Conservation (phyloP, 2,797 vertebrate genomes). For the Heteromormyrus szaboi region DNA sequence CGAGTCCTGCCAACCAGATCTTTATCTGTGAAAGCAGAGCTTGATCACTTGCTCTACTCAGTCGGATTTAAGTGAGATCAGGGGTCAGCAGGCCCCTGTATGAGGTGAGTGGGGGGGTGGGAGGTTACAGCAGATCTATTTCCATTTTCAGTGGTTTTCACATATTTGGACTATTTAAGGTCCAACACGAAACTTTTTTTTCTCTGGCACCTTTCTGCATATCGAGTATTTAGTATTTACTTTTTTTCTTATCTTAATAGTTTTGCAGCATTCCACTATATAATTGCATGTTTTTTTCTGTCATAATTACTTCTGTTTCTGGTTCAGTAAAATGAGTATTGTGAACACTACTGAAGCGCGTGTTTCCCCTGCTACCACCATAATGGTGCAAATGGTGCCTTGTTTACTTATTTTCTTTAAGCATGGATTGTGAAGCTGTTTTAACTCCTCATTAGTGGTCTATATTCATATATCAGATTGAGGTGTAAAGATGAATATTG, state of each 20-base stretch:
- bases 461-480: not conserved
- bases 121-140: not conserved
- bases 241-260: not conserved
- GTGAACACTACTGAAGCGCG: not conserved
- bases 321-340: not conserved
- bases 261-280: not conserved
- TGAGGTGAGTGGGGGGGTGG: not conserved
- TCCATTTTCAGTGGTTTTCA: not conserved
- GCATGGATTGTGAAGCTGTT: not conserved
- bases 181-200: not conserved
- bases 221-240: not conserved
- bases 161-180: not conserved
- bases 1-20: slow-evolving; percentile 36
- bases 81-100: slow-evolving; percentile 43
- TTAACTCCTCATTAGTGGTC: not conserved
- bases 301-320: not conserved
- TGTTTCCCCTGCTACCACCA: not conserved
- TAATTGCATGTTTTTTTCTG: not conserved
- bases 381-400: not conserved
- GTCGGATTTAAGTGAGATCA: slow-evolving; percentile 60
- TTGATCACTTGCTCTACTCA: not conserved
- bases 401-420: not conserved
- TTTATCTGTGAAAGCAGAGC: slow-evolving; percentile 38
- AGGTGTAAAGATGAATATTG: not conserved
- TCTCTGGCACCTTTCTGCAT: not conserved